These are phyloP conservation scores for Thysanoteuthis rhombus DNA, from an alignment of 2,888 invertebrate species.

Conservation along the genomic window DNA sequence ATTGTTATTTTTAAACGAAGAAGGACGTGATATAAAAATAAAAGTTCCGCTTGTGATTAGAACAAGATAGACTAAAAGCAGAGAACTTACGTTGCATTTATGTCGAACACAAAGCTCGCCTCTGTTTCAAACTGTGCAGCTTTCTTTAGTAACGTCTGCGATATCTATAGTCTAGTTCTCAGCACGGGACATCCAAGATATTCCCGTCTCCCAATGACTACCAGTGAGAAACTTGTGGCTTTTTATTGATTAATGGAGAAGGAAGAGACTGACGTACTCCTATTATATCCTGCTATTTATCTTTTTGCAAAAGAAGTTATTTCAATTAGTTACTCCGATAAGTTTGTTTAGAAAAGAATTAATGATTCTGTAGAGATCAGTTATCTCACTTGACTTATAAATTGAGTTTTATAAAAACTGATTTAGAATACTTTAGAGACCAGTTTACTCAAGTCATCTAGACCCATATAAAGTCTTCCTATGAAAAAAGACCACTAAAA, in stretches of 20 bases:
- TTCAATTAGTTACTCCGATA: no score
- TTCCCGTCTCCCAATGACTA: not conserved
- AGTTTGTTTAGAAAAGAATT: no score
- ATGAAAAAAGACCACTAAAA: no score
- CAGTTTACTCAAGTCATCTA: no score
- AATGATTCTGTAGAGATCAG: no score
- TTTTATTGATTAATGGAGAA: not conserved
- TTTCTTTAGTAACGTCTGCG: not conserved
- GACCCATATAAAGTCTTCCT: no score
- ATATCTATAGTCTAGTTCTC: not conserved
- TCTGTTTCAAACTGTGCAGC: not conserved
- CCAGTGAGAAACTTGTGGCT: not conserved
- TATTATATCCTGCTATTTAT: not conserved
- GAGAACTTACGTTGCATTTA: no score
- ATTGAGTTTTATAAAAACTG: no score
- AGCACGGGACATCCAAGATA: not conserved
- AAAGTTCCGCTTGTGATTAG: not conserved
- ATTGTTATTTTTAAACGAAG: not conserved
- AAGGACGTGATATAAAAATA: not conserved
- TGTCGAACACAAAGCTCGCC: not conserved
- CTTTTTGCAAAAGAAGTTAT: no score
- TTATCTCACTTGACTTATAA: no score
- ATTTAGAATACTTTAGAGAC: no score
- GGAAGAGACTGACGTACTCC: not conserved
- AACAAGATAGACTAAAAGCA: not conserved